Evolutionary conservation across 2,888 invertebrate genomes (phyloP).

Genomic region (Exephanes ischioxanthus): DNA sequence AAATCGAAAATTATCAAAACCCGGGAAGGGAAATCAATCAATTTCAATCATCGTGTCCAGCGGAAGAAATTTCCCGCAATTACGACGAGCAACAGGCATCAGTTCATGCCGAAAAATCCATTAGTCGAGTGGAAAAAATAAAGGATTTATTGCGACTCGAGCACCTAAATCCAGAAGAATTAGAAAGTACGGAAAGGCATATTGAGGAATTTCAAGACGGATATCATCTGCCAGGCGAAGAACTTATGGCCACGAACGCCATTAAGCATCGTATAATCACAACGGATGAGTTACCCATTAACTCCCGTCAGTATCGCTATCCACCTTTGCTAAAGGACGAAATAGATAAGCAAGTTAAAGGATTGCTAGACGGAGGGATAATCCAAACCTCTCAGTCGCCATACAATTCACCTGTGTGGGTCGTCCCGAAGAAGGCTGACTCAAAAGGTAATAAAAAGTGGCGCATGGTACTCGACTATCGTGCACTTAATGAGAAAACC

Average conservation of each 20-base stretch:
- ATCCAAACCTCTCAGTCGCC: not conserved
- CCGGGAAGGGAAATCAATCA: not conserved
- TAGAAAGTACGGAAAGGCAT: not conserved
- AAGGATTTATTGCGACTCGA: conserved; percentile 12
- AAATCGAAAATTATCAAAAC: not conserved
- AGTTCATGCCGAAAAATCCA: not conserved
- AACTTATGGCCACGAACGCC: not conserved
- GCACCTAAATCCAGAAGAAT: conserved; percentile 32
- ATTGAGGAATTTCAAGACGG: conserved; percentile 3
- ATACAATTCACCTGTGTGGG: not conserved
- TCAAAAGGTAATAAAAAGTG: not conserved
- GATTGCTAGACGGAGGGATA: not conserved
- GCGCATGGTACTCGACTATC: not conserved
- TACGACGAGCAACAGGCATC: not conserved
- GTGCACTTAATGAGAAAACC: too few species aligned
- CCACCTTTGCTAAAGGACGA: not conserved
- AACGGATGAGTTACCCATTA: conserved; percentile 2
- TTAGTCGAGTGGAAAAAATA: conserved; percentile 21
- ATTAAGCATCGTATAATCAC: conserved; percentile 5
- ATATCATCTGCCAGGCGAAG: conserved; percentile 22
- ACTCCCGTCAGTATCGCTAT: conserved; percentile 32
- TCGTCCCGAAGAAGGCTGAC: not conserved
- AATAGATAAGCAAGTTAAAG: not conserved
- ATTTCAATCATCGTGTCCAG: not conserved
- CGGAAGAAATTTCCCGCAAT: too few species aligned